phyloP scores from a whole-genome alignment of 1,140 invertebrate genomes.

The Drosophila lacteicornis region DNA sequence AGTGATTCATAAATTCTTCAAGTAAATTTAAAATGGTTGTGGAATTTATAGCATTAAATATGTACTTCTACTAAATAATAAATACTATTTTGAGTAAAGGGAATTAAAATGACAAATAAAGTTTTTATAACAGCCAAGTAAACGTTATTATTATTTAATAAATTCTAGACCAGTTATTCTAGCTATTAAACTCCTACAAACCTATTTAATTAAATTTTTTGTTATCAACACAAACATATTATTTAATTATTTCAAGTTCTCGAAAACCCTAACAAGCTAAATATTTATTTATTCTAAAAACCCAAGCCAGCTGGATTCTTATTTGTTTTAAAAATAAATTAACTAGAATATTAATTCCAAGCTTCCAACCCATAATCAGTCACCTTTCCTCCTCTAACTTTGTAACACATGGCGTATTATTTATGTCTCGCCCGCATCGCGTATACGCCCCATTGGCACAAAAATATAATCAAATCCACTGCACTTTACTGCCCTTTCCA shows the following conservation, averaged over 20 bases:
- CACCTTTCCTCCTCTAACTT: background rate
- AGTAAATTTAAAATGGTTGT: background rate
- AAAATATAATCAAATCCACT: slow-evolving; percentile 30
- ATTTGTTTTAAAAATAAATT: background rate
- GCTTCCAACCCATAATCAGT: background rate
- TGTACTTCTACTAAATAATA: too few species aligned
- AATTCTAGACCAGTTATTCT: too few species aligned
- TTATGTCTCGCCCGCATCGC: slow-evolving; percentile 27
- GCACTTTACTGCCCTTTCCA: slow-evolving; percentile 53
- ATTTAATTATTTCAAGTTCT: background rate
- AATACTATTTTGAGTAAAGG: too few species aligned
- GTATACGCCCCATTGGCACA: slow-evolving; percentile 47
- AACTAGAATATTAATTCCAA: background rate
- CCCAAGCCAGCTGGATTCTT: background rate
- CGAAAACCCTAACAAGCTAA: background rate
- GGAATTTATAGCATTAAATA: background rate
- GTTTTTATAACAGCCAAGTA: too few species aligned
- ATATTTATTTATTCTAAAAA: too few species aligned
- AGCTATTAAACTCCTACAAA: background rate
- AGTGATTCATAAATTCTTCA: slow-evolving; percentile 4
- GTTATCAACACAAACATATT: background rate
- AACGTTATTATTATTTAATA: too few species aligned
- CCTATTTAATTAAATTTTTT: background rate
- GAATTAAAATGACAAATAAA: too few species aligned
- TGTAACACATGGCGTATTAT: slow-evolving; percentile 54